Evolutionary conservation across 2,113 vertebrate genomes (phyloP).

Genomic region (Pagrus major): DNA sequence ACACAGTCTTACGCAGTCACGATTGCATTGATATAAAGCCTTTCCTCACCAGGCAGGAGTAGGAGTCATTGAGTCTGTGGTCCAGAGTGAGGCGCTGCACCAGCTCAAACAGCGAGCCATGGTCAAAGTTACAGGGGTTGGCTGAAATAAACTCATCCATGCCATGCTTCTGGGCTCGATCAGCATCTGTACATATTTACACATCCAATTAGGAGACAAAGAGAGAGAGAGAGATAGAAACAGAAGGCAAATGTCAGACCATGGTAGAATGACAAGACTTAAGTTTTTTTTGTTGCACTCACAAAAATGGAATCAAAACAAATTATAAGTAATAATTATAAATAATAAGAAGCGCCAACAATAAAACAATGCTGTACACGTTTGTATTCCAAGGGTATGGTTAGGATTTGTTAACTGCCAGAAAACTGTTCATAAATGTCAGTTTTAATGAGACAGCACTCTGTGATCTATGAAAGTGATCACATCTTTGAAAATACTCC

Average conservation of each 20-base stretch:
- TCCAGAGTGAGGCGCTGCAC: constrained; percentile 98
- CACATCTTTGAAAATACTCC: not conserved
- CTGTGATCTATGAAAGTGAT: not conserved
- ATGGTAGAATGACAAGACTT: not conserved
- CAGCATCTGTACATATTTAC: constrained; percentile 89
- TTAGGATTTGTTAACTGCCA: not conserved
- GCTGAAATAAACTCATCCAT: constrained; percentile 99
- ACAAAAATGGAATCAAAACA: not conserved
- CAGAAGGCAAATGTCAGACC: not conserved
- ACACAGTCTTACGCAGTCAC: not conserved
- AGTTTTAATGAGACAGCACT: not conserved
- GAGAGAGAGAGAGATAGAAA: not conserved
- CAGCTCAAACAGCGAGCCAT: constrained; percentile 97
- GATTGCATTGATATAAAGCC: not conserved
- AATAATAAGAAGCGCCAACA: not conserved
- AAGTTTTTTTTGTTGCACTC: not conserved
- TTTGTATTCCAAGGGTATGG: not conserved
- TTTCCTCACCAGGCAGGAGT: constrained; percentile 97
- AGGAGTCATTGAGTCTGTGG: constrained; percentile 99
- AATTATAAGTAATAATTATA: no score
- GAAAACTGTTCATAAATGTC: not conserved
- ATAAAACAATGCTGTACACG: constrained; percentile 2
- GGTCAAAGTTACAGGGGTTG: constrained; percentile 99
- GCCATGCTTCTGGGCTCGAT: constrained; percentile 99
- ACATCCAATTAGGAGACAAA: not conserved